phyloP scores from a whole-genome alignment of 2,797 vertebrate species.

The Hoplostethus atlanticus region DNA sequence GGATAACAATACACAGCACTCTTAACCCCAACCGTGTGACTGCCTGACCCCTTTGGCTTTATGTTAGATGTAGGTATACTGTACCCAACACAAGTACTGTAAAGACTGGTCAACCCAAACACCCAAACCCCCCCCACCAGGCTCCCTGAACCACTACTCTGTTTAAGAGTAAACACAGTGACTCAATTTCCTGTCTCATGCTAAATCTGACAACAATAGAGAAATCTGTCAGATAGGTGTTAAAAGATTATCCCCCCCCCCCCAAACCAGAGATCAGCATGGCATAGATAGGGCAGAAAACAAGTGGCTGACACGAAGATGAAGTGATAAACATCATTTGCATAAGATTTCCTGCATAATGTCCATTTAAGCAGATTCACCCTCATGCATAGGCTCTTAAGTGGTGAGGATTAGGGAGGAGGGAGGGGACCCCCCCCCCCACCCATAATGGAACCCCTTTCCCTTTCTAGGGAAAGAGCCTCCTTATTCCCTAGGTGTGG shows the following conservation, averaged over 20 bases:
- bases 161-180: conserved; percentile 14
- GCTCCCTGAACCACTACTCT: conserved; percentile 5
- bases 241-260: conserved; percentile 76
- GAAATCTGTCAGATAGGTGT: conserved; percentile 76
- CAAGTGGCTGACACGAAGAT: conserved; percentile 61
- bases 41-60: conserved; percentile 10
- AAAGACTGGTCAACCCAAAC: neutral
- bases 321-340: conserved; percentile 74
- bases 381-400: conserved; percentile 50
- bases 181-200: conserved; percentile 21
- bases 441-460: conserved; percentile 34
- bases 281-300: conserved; percentile 61
- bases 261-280: conserved; percentile 73
- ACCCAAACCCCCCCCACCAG: too few relatives aligned
- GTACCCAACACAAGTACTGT: neutral
- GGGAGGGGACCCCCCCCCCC: conserved; percentile 21
- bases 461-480: neutral
- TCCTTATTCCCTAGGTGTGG: conserved; percentile 32
- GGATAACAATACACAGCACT: neutral
- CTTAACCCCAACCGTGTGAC: neutral
- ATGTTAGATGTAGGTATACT: neutral
- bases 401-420: conserved; percentile 65
- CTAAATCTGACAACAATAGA: conserved; percentile 71
- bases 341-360: conserved; percentile 72
- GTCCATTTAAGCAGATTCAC: conserved; percentile 64